These are phyloP conservation scores for Hecatera dysodea DNA, from an alignment of 2,888 invertebrate genomes.

Conservation along the genomic window DNA sequence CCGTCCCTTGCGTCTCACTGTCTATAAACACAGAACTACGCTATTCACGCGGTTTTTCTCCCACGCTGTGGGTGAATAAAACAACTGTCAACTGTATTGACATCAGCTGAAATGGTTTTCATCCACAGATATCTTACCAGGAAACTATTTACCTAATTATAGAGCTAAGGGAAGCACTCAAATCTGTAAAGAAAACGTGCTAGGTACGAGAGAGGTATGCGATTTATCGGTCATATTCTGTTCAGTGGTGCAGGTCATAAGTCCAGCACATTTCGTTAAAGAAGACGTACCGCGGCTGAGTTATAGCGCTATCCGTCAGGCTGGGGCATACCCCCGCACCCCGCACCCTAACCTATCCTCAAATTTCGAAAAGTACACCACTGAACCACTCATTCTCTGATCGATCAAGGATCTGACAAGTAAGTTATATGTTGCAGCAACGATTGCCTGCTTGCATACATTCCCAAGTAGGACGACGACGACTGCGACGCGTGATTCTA, in stretches of 20 bases:
- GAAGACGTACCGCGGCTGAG: too few relatives aligned
- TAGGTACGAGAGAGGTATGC: too few relatives aligned
- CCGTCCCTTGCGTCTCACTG: too few relatives aligned
- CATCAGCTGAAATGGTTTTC: too few relatives aligned
- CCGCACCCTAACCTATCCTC: slow-evolving; percentile 7
- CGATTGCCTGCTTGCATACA: background rate
- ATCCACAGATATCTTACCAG: too few relatives aligned
- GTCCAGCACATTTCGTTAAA: background rate
- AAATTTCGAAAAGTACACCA: slow-evolving; percentile 48
- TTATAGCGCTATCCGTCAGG: slow-evolving; percentile 66
- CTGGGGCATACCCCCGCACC: slow-evolving; percentile 36
- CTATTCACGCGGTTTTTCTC: too few relatives aligned
- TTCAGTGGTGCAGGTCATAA: background rate
- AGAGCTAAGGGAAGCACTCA: background rate
- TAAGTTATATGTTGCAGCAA: background rate
- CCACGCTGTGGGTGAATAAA: too few relatives aligned
- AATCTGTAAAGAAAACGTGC: background rate
- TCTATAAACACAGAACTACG: too few relatives aligned
- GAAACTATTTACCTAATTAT: background rate
- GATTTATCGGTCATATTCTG: background rate
- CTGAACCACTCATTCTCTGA: slow-evolving; percentile 52
- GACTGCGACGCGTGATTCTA: background rate
- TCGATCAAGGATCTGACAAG: slow-evolving; percentile 30
- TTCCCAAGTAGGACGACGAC: background rate
- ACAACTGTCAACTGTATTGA: too few relatives aligned